Base-by-base conservation (phyloP, 2,888 invertebrate genomes). In the Drosophila ustulata region DNA sequence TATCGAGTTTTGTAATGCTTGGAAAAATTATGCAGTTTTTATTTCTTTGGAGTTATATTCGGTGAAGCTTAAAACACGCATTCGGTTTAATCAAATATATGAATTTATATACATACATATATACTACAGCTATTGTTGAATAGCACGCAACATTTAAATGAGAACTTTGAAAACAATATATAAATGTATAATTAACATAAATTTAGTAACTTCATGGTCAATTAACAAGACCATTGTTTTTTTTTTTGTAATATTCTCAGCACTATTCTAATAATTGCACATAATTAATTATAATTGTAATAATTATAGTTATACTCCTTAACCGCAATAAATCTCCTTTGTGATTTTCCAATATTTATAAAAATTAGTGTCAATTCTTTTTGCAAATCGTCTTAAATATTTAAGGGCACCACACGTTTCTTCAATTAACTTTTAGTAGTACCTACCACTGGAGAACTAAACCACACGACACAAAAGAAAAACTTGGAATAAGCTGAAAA, bases 401-500 rank as follows among this genome's bases (percentile, higher is more conserved):
- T 43, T 7, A 39, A 34, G 25, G 26, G 8, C 63, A 75, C 75
- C 26, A 18, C 72, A 72, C 68, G 41, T 34, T 56, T 23, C 9
- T 32, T 52, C 5, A 39, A 30, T 43, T 25, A 18, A 39, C 3
- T 46, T 30, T 2, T 18, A 13, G 2, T 11, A 39, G 30, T 62
- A 82, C 82, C 71, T 84, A 80, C 76, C 76, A 66, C 65, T 71
- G 26, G 4, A 56, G 53, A 62, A 68, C 39, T 45, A 46, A 56
- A 66, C 69, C 63, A 45, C 78, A 66, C 78, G 41, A 39, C 70
- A 69, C 80, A 66, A 73, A 69, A 71, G 66, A 77, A 78, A 80
- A 81, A 88, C 78, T 84, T 70, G 46, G 75, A 89, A 82, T 89
- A 75, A 89, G 69, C 88, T 80, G 65, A 76, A 86, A 86, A 87